Evolutionary conservation across 2,888 invertebrate genomes (phyloP), one percentile per base, ranked within the genome.

Genomic region (Pammene fasciana): DNA sequence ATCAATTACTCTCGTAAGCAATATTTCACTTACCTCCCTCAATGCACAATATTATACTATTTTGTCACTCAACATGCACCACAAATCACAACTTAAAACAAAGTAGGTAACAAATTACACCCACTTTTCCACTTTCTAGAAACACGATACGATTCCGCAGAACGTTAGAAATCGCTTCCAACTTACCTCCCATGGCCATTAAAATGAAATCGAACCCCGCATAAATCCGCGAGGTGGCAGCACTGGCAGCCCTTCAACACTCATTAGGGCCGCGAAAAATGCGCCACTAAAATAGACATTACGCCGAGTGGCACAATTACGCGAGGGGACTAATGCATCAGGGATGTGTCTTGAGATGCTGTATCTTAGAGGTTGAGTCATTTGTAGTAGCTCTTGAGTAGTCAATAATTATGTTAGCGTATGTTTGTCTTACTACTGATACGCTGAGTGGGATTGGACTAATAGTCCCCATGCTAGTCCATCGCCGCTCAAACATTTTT

Each of bases 301-400:
- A 92, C 89, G 90, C 85, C 88, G 89, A 92, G 91, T 91, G 89
- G 78, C 84, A 85, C 90, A 89, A 91, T 91, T 88, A 90, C 87
- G 79, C 87, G 80, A 87, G 46, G 66, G 18, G 70, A 50, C 50
- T 67, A 68, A 50, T 61, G 52, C 65, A 55, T 50, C 71, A 72
- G 68, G 66, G 71, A 65, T 68, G 67, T 38, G 60, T 14, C 36
- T 8, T 11, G 52, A 54, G 9, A 18, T 14, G 0, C 8, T 14
- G 14, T 26, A 26, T 26, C 26, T 26, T 26, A 14, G 14, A 46
- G 46, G 14, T 46, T 46, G 46, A 46, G 3, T n/a, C 14, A 14
- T 2, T 1, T 38, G 9, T 38, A 5, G 38, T 7, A 38, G 4
- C 2, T n/a, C n/a, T 26, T 26, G 26, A 26, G 26, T n/a, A n/a